Evolutionary conservation across 2,113 vertebrate genomes (phyloP).

Genomic region (Odocoileus virginianus): DNA sequence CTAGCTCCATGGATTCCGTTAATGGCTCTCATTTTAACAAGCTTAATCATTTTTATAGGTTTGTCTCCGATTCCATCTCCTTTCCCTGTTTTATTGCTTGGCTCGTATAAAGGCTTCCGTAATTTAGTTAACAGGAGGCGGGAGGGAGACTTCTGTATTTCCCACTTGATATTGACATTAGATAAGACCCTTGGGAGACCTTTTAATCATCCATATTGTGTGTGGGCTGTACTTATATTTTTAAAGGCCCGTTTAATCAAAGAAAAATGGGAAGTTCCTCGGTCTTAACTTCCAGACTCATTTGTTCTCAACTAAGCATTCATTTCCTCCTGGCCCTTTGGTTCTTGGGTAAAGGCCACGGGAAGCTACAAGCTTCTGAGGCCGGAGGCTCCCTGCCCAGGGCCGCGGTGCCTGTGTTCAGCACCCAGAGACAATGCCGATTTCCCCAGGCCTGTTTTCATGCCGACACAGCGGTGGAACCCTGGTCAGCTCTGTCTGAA

Average conservation of each 20-base stretch:
- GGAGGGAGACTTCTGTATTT: not conserved
- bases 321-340: not conserved
- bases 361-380: not conserved
- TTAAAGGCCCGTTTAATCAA: not conserved
- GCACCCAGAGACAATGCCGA: accelerated
- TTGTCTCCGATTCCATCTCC: not conserved
- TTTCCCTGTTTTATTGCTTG: constrained; percentile 17
- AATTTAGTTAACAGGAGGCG: not conserved
- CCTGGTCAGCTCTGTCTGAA: not conserved
- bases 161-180: not conserved
- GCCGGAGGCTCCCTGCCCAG: not conserved
- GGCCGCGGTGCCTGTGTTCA: accelerated
- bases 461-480: accelerated
- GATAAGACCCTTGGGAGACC: not conserved
- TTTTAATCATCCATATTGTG: not conserved
- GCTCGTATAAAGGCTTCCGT: not conserved
- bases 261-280: not conserved
- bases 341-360: not conserved
- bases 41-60: not conserved
- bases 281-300: not conserved
- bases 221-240: not conserved
- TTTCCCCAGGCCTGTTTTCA: not conserved
- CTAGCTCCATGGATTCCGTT: not conserved
- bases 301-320: not conserved
- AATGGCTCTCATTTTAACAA: not conserved